Evolutionary conservation across 2,797 vertebrate species (phyloP), one percentile per base, ranked within the genome.

Genomic region (Chaetodon trifasciatus): DNA sequence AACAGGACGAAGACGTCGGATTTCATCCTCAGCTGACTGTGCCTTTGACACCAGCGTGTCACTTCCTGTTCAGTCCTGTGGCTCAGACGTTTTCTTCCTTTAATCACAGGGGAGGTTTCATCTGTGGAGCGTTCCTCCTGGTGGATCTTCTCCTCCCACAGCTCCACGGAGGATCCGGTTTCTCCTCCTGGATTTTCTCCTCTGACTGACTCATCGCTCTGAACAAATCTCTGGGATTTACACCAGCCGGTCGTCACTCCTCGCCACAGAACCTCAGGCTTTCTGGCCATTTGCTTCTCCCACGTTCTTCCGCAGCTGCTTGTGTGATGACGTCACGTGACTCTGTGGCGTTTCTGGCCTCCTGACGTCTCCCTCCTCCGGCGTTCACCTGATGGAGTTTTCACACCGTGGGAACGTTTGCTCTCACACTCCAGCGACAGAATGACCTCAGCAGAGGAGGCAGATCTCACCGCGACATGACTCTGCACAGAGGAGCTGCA

Each of bases 151-250:
- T 52, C 47, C 28, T 70, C 12, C 10, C 52, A 16, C 8, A 23
- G 13, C 13, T 67, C 61, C 39, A 8, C 64, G 0, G 61, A 68
- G 68, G 50, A 73, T 72, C 39, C 42, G 60, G 35, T 17, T 44
- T 53, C 70, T 60, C 53, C 71, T 79, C 17, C n/a, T 46, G 24
- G 69, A 24, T 35, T 60, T 55, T 1, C 23, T 63, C 63, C 55
- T 44, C 44, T 28, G n/a, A 76, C 72, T 67, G 78, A 79, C 76
- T 86, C 79, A 68, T 46, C n/a, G 53, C 81, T 74, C 78, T 60
- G 49, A 84, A 55, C 67, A 73, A 74, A 84, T 82, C 70, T 64
- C 49, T 50, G 79, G 70, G 82, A 84, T 75, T 78, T 53, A 53
- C 78, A 71, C 23, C 63, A 42, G 50, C 39, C 57, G 4, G 11